Evolutionary conservation across 2,113 vertebrate genomes (phyloP).

Genomic region (Melanotaenia duboulayi): DNA sequence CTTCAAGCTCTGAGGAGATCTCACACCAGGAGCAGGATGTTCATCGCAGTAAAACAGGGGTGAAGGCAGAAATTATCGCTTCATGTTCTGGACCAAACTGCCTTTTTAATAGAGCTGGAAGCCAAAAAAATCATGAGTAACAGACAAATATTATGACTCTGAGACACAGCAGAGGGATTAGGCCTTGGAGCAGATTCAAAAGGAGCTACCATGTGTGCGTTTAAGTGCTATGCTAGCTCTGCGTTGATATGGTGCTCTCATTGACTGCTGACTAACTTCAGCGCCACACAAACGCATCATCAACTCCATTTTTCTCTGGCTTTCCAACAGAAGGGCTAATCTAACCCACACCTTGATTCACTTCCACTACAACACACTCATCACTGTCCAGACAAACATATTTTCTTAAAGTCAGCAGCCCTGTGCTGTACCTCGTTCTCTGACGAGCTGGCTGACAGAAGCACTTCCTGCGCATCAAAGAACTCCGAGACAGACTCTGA

Average conservation of each 20-base stretch:
- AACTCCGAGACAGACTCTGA: constrained; percentile 99
- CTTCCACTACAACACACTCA: constrained; percentile 15
- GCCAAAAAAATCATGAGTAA: background rate
- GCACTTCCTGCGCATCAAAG: constrained; percentile 98
- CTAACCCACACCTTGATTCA: constrained; percentile 7
- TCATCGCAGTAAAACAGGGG: constrained; percentile 14
- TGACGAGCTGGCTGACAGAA: constrained; percentile 96
- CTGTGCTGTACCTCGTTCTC: constrained; percentile 91
- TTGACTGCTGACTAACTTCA: constrained; percentile 58
- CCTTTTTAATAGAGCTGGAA: constrained; percentile 33
- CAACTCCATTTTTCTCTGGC: constrained; percentile 40
- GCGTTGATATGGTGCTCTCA: constrained; percentile 25
- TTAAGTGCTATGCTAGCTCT: constrained; percentile 30
- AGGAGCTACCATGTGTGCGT: constrained; percentile 18
- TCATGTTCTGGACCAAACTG: constrained; percentile 30
- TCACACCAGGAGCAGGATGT: constrained; percentile 19
- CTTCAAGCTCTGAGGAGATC: constrained; percentile 43
- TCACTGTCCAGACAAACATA: background rate
- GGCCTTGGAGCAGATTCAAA: background rate
- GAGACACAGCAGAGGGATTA: constrained; percentile 20
- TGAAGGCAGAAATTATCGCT: constrained; percentile 30
- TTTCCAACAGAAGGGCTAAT: constrained; percentile 27
- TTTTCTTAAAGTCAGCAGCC: background rate
- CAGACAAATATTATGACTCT: constrained; percentile 10
- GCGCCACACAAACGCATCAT: constrained; percentile 13